Evolutionary conservation across 37 sponge, comb jelly and placozoan species (phyloP).

Genomic region (Hormiphora californensis): DNA sequence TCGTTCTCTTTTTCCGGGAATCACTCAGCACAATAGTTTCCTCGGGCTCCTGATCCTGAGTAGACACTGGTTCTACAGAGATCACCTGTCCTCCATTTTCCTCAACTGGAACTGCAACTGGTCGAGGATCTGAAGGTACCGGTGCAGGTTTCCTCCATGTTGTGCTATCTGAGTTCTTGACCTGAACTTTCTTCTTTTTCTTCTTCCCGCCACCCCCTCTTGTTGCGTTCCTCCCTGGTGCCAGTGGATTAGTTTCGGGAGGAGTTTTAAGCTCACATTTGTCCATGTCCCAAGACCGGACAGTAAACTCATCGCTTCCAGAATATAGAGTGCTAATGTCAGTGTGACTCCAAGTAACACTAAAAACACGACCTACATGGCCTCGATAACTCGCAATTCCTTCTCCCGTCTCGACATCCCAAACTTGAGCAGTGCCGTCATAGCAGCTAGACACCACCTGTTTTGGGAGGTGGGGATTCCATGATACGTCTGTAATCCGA

Average conservation of each 20-base stretch:
- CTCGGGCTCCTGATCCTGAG: neutral
- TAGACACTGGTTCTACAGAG: neutral
- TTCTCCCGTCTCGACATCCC: neutral
- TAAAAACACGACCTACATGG: constrained; percentile 23
- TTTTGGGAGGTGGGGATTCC: constrained; percentile 31
- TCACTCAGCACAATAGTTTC: neutral
- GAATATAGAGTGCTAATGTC: neutral
- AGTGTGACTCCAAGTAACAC: constrained; percentile 41
- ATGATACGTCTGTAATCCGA: constrained; percentile 19
- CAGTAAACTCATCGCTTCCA: constrained; percentile 44
- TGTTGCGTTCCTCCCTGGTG: neutral
- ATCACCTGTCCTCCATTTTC: neutral
- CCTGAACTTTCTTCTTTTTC: neutral
- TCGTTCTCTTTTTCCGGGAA: neutral
- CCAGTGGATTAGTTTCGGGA: neutral
- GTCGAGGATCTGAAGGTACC: neutral
- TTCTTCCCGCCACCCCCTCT: neutral
- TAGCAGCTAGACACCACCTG: neutral
- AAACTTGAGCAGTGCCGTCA: constrained; percentile 45
- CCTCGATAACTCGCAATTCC: constrained; percentile 5
- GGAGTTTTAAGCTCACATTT: constrained; percentile 5
- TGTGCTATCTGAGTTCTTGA: constrained; percentile 12
- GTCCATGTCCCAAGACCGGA: neutral
- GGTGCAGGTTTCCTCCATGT: neutral
- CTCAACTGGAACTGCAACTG: neutral